Evolutionary conservation across 2,797 vertebrate species (phyloP).

Genomic region (Melopsittacus undulatus): DNA sequence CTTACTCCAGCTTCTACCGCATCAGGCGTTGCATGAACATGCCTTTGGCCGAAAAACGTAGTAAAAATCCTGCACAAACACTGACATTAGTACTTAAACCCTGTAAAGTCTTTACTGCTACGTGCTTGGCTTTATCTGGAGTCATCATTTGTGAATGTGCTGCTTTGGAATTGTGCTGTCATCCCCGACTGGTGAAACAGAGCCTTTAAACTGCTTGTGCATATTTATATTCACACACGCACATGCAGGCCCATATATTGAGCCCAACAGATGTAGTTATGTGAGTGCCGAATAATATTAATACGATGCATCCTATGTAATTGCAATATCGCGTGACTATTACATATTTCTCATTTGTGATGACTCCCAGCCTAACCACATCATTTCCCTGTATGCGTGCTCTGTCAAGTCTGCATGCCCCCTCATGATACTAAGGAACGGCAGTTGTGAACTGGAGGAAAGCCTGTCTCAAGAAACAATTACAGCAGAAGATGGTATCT

Average conservation of each 20-base stretch:
- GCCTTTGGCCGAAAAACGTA: neutral
- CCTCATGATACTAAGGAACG: neutral
- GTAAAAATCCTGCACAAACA: neutral
- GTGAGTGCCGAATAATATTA: neutral
- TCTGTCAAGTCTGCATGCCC: neutral
- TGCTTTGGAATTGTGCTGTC: neutral
- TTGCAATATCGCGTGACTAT: neutral
- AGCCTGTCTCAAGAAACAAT: slow-evolving; percentile 4
- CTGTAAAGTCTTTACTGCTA: neutral
- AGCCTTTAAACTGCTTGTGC: neutral
- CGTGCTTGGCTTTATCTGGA: neutral
- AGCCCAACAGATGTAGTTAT: neutral
- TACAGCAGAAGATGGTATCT: slow-evolving; percentile 53
- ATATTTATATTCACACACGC: neutral
- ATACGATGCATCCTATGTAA: neutral
- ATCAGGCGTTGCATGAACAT: rapidly evolving
- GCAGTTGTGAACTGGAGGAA: neutral
- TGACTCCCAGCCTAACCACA: slow-evolving; percentile 33
- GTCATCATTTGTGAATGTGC: neutral
- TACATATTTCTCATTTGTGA: neutral
- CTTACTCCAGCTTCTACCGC: rapidly evolving
- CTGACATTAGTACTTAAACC: neutral
- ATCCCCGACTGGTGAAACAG: neutral
- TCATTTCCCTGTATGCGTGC: neutral
- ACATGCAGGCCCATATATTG: too few species aligned